These are phyloP conservation scores for Hemibagrus wyckioides DNA, from an alignment of 2,113 vertebrate species.

Conservation along the genomic window DNA sequence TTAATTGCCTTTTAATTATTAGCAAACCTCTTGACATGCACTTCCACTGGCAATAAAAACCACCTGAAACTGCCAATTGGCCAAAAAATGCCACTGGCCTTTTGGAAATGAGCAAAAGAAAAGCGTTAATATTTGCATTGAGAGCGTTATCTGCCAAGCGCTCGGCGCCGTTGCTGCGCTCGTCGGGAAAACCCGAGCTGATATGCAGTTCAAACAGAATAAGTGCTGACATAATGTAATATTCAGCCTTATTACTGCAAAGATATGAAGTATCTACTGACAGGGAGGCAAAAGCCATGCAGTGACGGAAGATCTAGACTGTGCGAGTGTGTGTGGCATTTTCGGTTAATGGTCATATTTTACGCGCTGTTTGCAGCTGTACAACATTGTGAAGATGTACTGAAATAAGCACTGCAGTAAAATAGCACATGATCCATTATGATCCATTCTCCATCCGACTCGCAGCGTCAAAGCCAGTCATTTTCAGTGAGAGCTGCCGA, in stretches of 20 bases:
- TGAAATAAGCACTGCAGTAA: not conserved
- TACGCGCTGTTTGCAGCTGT: not conserved
- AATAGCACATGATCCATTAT: too few relatives aligned
- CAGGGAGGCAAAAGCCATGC: not conserved
- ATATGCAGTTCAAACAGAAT: conserved; percentile 25
- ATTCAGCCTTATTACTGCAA: not conserved
- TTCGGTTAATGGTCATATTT: not conserved
- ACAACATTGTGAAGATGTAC: not conserved
- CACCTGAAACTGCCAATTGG: not conserved
- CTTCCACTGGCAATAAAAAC: not conserved
- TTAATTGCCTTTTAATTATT: not conserved
- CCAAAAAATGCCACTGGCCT: not conserved
- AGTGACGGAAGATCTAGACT: not conserved
- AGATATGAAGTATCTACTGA: conserved; percentile 16
- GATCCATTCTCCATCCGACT: too few relatives aligned
- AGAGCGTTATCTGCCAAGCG: not conserved
- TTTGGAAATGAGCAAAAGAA: not conserved
- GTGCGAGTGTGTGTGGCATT: not conserved
- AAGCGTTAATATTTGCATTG: not conserved
- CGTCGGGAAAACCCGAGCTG: not conserved
- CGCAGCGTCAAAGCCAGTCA: too few relatives aligned
- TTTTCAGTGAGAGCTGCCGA: too few relatives aligned
- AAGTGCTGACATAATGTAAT: not conserved
- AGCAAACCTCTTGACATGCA: not conserved
- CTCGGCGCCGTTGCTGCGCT: not conserved